Evolutionary conservation across 2,888 invertebrate genomes (phyloP), one percentile per base, ranked within the genome.

Genomic region (Brachylomia viminalis): DNA sequence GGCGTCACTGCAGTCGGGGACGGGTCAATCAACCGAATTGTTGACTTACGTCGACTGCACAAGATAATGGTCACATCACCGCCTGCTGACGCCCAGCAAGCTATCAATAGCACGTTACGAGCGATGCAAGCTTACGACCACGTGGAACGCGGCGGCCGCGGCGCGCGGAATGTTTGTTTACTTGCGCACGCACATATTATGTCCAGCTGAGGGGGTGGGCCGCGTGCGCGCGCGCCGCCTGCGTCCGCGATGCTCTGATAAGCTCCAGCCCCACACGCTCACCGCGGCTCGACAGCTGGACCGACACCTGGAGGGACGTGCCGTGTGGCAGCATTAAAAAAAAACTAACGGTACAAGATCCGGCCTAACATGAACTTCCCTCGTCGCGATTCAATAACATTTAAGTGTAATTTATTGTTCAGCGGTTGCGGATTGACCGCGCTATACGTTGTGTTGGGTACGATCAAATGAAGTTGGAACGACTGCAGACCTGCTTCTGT

Each of bases 161-260:
- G 13, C 17, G 20, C 20, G 30, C 30, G n/a, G 61, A 54, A 47
- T 66, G 66, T 78, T 78, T 78, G 56, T 79, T 77, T 64, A 78
- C 59, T 3, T 45, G n/a, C 10, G 2, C n/a, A 65, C 42, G 15
- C 56, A 27, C 20, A n/a, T 17, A 30, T 10, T 17, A 30, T 10
- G 7, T 17, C 11, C 33, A 72, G 27, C 27, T 47, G 23, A 30
- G 33, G 56, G 45, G 45, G 45, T 33, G 20, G 15, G 56, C 56
- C 7, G 47, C 72, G 56, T 56, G 54, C 27, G 30, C n/a, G 17
- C 23, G 42, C 15, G 49, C 11, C 17, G 15, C 23, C 15, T 5
- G 23, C 20, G 2, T 8, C 4, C 13, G 15, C 11, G 42, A 20
- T 54, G 38, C 3, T 15, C 47, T 54, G 66, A 78, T 78, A 66